Percentiles rank a stretch among this genome's conserved stretches.
Conservation (phyloP, 2,113 vertebrate genomes). For the Corydoras sp. region DNA sequence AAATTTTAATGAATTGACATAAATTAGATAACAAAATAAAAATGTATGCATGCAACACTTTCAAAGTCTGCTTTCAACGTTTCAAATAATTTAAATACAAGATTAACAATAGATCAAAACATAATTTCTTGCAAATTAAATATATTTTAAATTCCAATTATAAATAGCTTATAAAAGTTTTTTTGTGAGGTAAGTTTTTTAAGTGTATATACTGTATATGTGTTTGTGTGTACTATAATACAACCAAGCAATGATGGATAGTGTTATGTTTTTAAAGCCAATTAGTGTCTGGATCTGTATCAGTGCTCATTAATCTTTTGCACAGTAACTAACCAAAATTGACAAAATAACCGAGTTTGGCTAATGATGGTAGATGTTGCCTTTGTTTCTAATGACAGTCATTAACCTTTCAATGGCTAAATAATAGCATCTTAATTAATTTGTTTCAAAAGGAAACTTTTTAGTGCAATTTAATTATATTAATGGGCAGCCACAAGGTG, state of each 20-base stretch:
- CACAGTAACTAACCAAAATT: conserved; percentile 96
- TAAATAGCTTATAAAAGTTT: neutral
- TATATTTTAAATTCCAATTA: neutral
- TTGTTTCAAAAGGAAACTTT: conserved; percentile 70
- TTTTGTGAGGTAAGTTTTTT: neutral
- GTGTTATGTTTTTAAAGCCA: conserved; percentile 97
- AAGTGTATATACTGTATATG: conserved; percentile 4
- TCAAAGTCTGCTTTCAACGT: too few relatives aligned
- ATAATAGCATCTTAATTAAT: conserved; percentile 81
- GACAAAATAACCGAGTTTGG: conserved; percentile 97
- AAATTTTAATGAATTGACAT: too few relatives aligned
- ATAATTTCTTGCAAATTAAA: too few relatives aligned
- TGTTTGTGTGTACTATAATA: conserved; percentile 57
- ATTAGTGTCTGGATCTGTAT: conserved; percentile 89
- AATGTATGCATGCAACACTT: too few relatives aligned
- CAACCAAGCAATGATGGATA: conserved; percentile 90
- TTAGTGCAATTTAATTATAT: conserved; percentile 68
- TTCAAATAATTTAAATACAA: too few relatives aligned
- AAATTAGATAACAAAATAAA: too few relatives aligned
- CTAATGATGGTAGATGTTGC: conserved; percentile 90
- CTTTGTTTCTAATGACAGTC: conserved; percentile 82
- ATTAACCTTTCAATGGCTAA: conserved; percentile 86
- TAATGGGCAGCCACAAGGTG: conserved; percentile 61
- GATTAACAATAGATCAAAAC: too few relatives aligned
- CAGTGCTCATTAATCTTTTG: conserved; percentile 88